These are phyloP conservation scores for Triplophysa rosa DNA, from an alignment of 2,113 vertebrate species.

Conservation along the genomic window DNA sequence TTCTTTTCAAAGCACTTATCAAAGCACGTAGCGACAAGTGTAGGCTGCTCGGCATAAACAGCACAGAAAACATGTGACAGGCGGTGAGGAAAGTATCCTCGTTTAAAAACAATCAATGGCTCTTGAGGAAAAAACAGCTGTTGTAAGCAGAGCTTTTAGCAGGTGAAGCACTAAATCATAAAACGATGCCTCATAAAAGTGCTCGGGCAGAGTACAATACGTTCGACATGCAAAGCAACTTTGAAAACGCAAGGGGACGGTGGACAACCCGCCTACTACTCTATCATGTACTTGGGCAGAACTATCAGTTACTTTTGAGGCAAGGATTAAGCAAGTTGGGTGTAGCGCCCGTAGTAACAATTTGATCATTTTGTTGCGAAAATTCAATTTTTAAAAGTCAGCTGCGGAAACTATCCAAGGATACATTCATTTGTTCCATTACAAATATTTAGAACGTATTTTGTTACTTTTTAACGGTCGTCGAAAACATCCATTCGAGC, in stretches of 20 bases:
- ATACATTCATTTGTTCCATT: neutral
- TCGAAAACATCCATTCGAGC: neutral
- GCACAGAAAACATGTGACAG: constrained; percentile 21
- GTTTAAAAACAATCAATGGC: constrained; percentile 6
- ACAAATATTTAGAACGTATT: neutral
- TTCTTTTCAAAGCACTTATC: neutral
- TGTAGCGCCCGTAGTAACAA: constrained; percentile 12
- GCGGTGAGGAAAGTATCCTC: neutral
- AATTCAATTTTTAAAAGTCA: neutral
- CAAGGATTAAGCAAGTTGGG: constrained; percentile 45
- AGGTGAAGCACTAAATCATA: constrained; percentile 8
- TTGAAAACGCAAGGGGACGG: constrained; percentile 54
- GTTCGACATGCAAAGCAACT: constrained; percentile 54
- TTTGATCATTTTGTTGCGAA: constrained; percentile 7
- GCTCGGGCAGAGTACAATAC: constrained; percentile 38
- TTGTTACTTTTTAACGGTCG: constrained; percentile 9
- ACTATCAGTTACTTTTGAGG: constrained; percentile 52
- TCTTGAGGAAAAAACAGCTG: constrained; percentile 1
- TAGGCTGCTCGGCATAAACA: neutral
- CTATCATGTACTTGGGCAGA: constrained; percentile 44
- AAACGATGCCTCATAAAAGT: constrained; percentile 7
- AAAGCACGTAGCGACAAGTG: neutral
- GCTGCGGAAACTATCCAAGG: neutral
- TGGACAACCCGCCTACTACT: constrained; percentile 58
- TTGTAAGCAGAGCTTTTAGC: constrained; percentile 26